Base-by-base conservation (phyloP, 23 tunicate species). In the Corella eumyota region DNA sequence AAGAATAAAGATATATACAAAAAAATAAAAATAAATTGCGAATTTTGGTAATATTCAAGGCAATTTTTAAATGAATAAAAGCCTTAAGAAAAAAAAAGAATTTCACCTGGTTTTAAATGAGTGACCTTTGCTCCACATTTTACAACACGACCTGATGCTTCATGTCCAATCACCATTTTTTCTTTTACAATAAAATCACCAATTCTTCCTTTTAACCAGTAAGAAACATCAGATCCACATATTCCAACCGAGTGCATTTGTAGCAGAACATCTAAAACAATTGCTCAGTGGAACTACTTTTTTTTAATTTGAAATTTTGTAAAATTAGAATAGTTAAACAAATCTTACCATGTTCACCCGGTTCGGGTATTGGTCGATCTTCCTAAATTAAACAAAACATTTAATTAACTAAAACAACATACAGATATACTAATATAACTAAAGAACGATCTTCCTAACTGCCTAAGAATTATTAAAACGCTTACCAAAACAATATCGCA, bases 211-310 rank as follows among this genome's bases (percentile, higher is more conserved):
- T 75, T 66, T 25, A 85, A 64, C 99, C 99, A 93, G 58, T 83
- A 93, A 49, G 83, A 83, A 62, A 93, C 95, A 84, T 93, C 99
- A 5, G 99, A 93, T 13, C 99, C 99, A 84, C 99, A 93, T 15
- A 93, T 93, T n/a, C 99, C 99, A 52, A 93, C 99, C 4, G 99
- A 93, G 51, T 77, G 81, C 99, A 84, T 93, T 73, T 84, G 81
- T 36, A 93, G 61, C 45, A 84, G 36, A 34, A 93, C 99, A 25
- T 93, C 98, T 85, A 36, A 0, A 57, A 27, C 21, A n/a, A 27
- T 20, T n/a, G 28, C 30, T 49, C n/a, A n/a, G n/a, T n/a, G n/a
- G n/a, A n/a, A n/a, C n/a, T n/a, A 1, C 3, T 19, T 19, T 31
- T 51, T 51, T 31, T 61, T 28, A 36, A 24, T 17, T 2, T 33